phyloP scores from a whole-genome alignment of 2,797 vertebrate genomes.

The Graptemys geographica region DNA sequence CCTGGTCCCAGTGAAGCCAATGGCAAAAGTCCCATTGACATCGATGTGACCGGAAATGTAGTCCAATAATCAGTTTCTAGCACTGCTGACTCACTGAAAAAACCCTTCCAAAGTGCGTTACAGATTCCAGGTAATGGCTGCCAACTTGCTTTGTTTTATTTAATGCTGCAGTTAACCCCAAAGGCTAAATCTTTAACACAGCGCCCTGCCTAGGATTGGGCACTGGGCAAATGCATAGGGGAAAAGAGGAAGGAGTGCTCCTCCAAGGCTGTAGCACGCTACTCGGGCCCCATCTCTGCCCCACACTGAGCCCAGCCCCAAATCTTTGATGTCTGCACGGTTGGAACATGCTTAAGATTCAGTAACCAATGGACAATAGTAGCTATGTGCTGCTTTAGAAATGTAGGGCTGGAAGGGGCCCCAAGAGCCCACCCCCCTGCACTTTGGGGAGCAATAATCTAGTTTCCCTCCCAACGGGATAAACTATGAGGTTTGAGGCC shows the following conservation, averaged over 20 bases:
- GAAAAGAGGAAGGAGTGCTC: neutral
- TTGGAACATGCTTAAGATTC: neutral
- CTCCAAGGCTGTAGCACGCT: neutral
- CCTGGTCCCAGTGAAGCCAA: neutral
- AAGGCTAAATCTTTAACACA: neutral
- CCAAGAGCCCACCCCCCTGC: too few relatives aligned
- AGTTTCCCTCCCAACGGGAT: neutral
- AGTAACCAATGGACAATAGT: neutral
- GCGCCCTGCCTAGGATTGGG: neutral
- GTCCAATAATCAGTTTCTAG: neutral
- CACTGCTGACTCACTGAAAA: neutral
- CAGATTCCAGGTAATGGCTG: neutral
- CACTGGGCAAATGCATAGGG: neutral
- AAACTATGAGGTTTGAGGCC: accelerated
- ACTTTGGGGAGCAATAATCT: neutral
- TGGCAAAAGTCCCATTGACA: neutral
- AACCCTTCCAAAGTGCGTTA: neutral
- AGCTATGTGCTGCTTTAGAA: neutral
- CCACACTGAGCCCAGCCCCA: neutral
- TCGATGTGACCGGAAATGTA: neutral
- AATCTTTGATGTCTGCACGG: accelerated
- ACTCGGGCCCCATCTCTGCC: too few relatives aligned
- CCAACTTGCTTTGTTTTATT: neutral
- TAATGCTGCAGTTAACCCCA: neutral
- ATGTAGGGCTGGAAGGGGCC: too few relatives aligned